Conservation (phyloP, 2,113 vertebrate species). For the Lamprologus speciosus region DNA sequence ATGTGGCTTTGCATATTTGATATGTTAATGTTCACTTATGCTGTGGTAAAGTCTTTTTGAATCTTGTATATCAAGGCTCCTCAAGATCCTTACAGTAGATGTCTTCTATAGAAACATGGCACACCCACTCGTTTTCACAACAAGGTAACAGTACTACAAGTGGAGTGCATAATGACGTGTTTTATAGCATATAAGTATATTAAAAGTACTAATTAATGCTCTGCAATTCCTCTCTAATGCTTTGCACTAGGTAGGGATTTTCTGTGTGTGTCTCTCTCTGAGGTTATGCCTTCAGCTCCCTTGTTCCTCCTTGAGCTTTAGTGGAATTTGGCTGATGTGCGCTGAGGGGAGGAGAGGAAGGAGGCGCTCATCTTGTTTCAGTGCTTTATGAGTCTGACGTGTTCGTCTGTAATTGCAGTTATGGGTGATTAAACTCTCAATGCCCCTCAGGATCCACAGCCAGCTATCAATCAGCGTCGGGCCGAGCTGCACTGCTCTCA, state of each 20-base stretch:
- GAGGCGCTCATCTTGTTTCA: constrained; percentile 72
- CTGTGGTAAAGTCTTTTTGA: constrained; percentile 24
- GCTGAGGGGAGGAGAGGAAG: constrained; percentile 40
- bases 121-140: constrained; percentile 21
- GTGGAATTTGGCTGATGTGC: constrained; percentile 64
- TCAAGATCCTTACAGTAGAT: background rate
- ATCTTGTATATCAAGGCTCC: constrained; percentile 25
- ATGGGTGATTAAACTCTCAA: constrained; percentile 80
- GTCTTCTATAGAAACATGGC: background rate
- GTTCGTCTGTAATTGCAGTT: constrained; percentile 75
- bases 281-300: constrained; percentile 36
- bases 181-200: constrained; percentile 50
- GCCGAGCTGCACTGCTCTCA: background rate
- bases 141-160: background rate
- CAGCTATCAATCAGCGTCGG: constrained; percentile 67
- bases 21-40: constrained; percentile 45
- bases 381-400: constrained; percentile 76
- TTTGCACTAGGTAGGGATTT: constrained; percentile 6
- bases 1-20: constrained; percentile 40
- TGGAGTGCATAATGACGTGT: constrained; percentile 27
- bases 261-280: background rate
- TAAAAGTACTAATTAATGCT: constrained; percentile 58
- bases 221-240: constrained; percentile 22
- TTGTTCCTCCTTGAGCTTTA: constrained; percentile 56
- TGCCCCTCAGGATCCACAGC: constrained; percentile 70